Evolutionary conservation across 2,113 vertebrate genomes (phyloP).

Genomic region (Zapornia atra): DNA sequence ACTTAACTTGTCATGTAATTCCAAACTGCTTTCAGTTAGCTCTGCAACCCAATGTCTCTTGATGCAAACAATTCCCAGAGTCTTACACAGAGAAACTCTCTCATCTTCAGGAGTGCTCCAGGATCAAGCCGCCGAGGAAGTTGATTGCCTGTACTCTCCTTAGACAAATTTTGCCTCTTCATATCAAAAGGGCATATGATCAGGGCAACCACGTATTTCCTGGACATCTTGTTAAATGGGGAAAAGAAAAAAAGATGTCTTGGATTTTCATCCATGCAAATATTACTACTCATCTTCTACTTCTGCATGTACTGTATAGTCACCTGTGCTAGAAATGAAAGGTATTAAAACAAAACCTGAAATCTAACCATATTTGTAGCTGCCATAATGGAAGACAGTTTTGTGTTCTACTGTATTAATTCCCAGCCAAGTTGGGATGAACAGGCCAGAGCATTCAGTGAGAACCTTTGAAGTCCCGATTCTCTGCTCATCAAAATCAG

Average conservation of each 20-base stretch:
- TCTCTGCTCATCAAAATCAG: not conserved
- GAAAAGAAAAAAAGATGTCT: not conserved
- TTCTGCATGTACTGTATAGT: not conserved
- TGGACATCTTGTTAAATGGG: not conserved
- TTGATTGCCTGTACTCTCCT: not conserved
- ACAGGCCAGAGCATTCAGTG: rapidly evolving
- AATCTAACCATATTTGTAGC: not conserved
- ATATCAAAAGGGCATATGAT: not conserved
- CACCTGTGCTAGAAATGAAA: not conserved
- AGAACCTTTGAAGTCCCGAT: not conserved
- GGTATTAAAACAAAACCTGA: not conserved
- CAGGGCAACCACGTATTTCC: not conserved
- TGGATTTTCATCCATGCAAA: not conserved
- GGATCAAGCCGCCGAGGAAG: not conserved
- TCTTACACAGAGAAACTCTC: not conserved
- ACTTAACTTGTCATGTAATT: not conserved
- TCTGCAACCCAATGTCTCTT: not conserved
- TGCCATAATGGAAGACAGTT: not conserved
- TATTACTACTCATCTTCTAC: not conserved
- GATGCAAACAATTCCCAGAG: not conserved
- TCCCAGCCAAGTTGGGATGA: not conserved
- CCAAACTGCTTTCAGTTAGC: not conserved
- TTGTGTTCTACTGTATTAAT: not conserved
- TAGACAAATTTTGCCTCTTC: not conserved
- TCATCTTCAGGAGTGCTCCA: not conserved